Evolutionary conservation across 2,113 vertebrate genomes (phyloP).

Genomic region (Tupaia tana): DNA sequence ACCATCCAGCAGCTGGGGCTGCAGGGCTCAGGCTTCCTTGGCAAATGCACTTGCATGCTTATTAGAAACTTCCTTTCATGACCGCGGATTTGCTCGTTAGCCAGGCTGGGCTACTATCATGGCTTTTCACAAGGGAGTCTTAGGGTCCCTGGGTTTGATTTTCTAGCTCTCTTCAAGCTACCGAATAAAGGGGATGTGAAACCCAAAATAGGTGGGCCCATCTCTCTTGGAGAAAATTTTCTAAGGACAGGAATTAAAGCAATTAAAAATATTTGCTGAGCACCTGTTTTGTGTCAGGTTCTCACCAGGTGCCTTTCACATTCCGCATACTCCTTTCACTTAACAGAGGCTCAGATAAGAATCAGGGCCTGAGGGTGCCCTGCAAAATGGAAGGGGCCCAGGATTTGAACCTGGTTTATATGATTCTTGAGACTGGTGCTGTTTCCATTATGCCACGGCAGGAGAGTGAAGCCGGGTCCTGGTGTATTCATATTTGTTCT

Average conservation of each 20-base stretch:
- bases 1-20: background rate
- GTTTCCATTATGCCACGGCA: fast-evolving
- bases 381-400: background rate
- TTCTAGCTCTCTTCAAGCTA: constrained; percentile 16
- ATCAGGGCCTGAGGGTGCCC: background rate
- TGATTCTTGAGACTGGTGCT: background rate
- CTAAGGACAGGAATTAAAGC: background rate
- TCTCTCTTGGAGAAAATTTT: background rate
- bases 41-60: background rate
- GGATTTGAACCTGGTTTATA: background rate
- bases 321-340: background rate
- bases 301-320: background rate
- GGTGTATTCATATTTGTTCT: fast-evolving
- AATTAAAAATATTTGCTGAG: constrained; percentile 10
- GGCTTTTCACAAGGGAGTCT: constrained; percentile 34
- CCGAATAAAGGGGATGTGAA: background rate
- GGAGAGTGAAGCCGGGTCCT: background rate
- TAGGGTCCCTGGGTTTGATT: constrained; percentile 14
- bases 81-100: constrained; percentile 17
- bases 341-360: background rate
- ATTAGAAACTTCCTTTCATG: constrained; percentile 61
- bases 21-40: background rate
- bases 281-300: background rate
- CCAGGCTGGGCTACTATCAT: background rate
- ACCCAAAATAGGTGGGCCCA: background rate